These are phyloP conservation scores for Melanocharis versteri DNA, from an alignment of 2,113 vertebrate genomes.

Conservation along the genomic window DNA sequence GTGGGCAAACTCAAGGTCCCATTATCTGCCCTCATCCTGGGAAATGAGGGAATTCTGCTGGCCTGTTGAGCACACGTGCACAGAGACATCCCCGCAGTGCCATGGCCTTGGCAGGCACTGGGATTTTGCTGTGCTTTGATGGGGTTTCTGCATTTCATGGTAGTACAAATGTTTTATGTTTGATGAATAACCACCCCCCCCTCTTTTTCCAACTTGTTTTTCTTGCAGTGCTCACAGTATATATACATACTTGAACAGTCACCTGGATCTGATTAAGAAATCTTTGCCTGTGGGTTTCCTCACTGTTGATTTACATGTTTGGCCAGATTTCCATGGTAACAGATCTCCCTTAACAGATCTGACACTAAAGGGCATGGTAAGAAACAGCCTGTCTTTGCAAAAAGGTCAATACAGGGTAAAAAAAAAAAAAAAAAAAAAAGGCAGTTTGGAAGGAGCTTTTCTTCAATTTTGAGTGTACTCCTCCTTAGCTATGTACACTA, in stretches of 20 bases:
- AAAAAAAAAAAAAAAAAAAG: neutral
- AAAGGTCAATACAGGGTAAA: constrained; percentile 55
- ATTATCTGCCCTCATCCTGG: neutral
- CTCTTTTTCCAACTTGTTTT: constrained; percentile 51
- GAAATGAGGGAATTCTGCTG: neutral
- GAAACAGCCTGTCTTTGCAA: constrained; percentile 70
- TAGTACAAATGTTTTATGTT: constrained; percentile 63
- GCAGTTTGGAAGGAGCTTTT: constrained; percentile 4
- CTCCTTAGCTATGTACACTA: neutral
- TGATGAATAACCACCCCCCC: constrained; percentile 57
- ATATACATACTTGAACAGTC: constrained; percentile 90
- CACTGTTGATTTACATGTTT: constrained; percentile 89
- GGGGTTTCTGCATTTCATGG: constrained; percentile 33
- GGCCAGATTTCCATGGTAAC: constrained; percentile 99
- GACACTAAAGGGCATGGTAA: constrained; percentile 93
- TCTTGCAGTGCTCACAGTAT: constrained; percentile 79
- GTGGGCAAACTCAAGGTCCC: neutral
- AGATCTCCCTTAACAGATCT: constrained; percentile 93
- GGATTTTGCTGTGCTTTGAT: neutral
- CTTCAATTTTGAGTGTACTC: neutral
- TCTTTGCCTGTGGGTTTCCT: constrained; percentile 83
- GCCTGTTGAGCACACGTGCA: neutral
- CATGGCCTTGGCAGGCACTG: neutral
- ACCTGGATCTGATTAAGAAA: constrained; percentile 82
- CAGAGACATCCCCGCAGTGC: neutral